Conservation (phyloP, 2,797 vertebrate genomes). For the Nannoperca australis region DNA sequence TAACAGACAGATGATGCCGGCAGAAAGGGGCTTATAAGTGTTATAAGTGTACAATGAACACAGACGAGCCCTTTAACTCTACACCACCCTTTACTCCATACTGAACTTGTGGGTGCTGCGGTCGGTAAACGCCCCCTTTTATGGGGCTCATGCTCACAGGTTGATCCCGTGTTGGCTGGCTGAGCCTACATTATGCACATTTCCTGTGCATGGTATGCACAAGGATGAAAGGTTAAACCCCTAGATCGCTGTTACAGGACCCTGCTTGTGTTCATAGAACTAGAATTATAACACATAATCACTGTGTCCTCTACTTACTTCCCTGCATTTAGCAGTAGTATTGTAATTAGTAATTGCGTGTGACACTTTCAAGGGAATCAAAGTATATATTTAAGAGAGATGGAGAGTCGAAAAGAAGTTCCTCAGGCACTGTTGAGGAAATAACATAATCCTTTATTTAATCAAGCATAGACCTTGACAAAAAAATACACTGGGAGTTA, state of each 20-base stretch:
- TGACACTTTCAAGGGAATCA: conserved; percentile 61
- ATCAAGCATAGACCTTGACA: conserved; percentile 52
- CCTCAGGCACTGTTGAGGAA: conserved; percentile 55
- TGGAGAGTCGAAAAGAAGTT: conserved; percentile 47
- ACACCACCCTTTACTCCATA: conserved; percentile 13
- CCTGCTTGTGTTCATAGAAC: conserved; percentile 33
- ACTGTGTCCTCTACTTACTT: conserved; percentile 39
- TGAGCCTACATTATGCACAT: conserved; percentile 42
- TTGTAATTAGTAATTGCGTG: conserved; percentile 55
- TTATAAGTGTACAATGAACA: conserved; percentile 4
- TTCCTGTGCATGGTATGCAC: neutral
- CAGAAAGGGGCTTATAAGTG: conserved; percentile 14
- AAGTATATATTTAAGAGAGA: conserved; percentile 52
- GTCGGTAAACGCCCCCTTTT: conserved; percentile 34
- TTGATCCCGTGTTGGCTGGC: conserved; percentile 28
- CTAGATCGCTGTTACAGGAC: conserved; percentile 21
- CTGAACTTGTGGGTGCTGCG: conserved; percentile 25
- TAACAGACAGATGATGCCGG: neutral
- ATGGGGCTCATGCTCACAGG: conserved; percentile 33
- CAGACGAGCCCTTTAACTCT: conserved; percentile 1
- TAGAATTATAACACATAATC: conserved; percentile 44
- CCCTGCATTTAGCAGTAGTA: conserved; percentile 27
- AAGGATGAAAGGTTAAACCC: conserved; percentile 45
- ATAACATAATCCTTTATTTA: conserved; percentile 63
- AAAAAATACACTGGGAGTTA: conserved; percentile 46